Percentiles rank a stretch among this genome's conserved stretches.
These are phyloP conservation scores for Marisa cornuarietis DNA, from an alignment of 1,140 invertebrate species.

Conservation along the genomic window DNA sequence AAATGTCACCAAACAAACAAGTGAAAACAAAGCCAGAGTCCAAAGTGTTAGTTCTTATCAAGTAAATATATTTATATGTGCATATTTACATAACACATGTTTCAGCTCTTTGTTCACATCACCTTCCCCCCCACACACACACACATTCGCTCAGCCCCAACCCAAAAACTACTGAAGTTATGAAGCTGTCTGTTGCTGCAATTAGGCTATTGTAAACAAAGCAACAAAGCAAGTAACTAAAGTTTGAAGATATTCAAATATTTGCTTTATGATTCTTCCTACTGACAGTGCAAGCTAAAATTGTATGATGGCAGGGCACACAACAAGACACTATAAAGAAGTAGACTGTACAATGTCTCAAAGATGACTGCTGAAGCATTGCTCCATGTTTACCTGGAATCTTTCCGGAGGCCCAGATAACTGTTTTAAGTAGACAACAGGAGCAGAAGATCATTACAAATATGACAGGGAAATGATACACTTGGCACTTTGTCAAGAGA, in stretches of 20 bases:
- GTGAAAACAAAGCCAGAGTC: too few relatives aligned
- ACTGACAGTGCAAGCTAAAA: too few relatives aligned
- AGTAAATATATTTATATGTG: too few relatives aligned
- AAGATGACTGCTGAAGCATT: not conserved
- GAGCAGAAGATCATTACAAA: not conserved
- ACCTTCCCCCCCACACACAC: too few relatives aligned
- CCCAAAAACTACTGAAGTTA: not conserved
- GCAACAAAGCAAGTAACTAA: not conserved
- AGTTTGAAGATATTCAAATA: not conserved
- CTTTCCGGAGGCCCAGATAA: slow-evolving; percentile 24
- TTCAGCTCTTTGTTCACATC: too few relatives aligned
- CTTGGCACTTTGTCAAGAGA: not conserved
- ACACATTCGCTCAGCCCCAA: too few relatives aligned
- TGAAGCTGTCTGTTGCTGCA: not conserved
- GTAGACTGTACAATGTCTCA: not conserved
- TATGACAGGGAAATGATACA: not conserved
- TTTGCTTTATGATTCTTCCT: too few relatives aligned
- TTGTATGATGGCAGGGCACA: not conserved
- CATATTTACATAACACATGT: too few relatives aligned
- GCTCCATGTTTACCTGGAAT: slow-evolving; percentile 17
- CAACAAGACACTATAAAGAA: not conserved
- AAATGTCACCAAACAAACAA: too few relatives aligned
- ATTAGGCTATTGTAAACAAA: not conserved
- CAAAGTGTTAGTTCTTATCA: too few relatives aligned
- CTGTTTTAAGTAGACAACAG: not conserved